Evolutionary conservation across 2,797 vertebrate species (phyloP).

Genomic region (Propithecus deckenii): DNA sequence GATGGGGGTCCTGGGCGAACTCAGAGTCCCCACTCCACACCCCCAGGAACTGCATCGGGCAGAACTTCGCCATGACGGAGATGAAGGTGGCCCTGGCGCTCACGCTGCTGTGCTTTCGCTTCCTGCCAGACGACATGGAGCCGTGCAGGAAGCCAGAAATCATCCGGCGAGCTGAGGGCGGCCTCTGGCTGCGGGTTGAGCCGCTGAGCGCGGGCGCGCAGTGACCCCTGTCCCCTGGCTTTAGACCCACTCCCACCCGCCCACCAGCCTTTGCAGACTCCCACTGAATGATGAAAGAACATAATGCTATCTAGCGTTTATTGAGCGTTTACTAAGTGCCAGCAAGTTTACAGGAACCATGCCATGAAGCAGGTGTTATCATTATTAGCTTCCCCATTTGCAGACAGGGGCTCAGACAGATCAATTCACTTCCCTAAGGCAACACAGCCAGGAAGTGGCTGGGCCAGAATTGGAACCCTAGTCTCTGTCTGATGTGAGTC

Average conservation of each 20-base stretch:
- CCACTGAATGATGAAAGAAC: background rate
- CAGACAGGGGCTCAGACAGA: background rate
- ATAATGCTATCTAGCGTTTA: background rate
- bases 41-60: background rate
- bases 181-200: background rate
- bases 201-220: background rate
- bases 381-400: background rate
- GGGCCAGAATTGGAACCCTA: background rate
- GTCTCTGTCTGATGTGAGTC: background rate
- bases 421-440: background rate
- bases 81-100: background rate
- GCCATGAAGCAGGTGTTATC: background rate
- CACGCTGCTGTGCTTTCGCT: background rate
- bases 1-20: background rate
- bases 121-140: background rate
- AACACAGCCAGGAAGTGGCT: background rate
- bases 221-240: background rate
- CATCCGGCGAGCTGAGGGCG: background rate
- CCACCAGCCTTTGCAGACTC: no score
- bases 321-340: background rate
- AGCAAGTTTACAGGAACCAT: background rate
- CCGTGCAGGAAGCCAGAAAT: background rate
- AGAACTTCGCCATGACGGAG: background rate
- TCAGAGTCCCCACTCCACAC: background rate
- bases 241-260: no score